A percentile compares a stretch with the other conserved stretches of the same genome.
These are phyloP conservation scores for Protodeltote pygarga DNA, from an alignment of 2,888 invertebrate species.

Conservation along the genomic window DNA sequence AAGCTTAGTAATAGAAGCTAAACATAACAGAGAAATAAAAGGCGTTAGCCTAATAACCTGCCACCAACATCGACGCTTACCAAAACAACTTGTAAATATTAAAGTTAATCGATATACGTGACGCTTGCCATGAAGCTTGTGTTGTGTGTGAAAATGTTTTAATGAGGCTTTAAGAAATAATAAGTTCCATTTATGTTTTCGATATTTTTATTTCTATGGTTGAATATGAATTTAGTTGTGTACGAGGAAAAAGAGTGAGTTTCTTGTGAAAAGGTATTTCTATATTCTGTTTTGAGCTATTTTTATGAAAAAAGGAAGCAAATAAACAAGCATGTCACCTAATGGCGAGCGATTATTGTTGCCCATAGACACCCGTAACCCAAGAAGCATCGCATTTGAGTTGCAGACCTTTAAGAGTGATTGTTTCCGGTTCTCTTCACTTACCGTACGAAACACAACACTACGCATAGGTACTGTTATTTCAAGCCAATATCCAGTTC, in stretches of 20 bases:
- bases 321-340: too few species aligned
- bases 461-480: too few species aligned
- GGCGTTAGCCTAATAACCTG: slow-evolving; percentile 26
- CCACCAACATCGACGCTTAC: slow-evolving; percentile 40
- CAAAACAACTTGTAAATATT: slow-evolving; percentile 59
- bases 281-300: slow-evolving; percentile 2
- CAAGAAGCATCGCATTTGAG: too few species aligned
- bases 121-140: slow-evolving; percentile 17
- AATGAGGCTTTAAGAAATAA: slow-evolving; percentile 12
- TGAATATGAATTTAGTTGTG: background rate
- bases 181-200: slow-evolving; percentile 12
- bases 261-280: background rate
- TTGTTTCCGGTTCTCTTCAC: too few species aligned
- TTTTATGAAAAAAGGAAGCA: too few species aligned
- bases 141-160: too few species aligned
- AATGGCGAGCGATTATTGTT: too few species aligned
- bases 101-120: slow-evolving; percentile 59
- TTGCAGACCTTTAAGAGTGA: too few species aligned
- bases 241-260: background rate
- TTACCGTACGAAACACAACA: too few species aligned
- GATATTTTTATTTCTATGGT: slow-evolving; percentile 3
- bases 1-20: slow-evolving; percentile 2
- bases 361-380: too few species aligned
- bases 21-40: slow-evolving; percentile 20
- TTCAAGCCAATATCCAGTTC: too few species aligned